Evolutionary conservation across 64 coral and sea anemone genomes (phyloP), one percentile per base, ranked within the genome.

Genomic region (Montipora capricornis): DNA sequence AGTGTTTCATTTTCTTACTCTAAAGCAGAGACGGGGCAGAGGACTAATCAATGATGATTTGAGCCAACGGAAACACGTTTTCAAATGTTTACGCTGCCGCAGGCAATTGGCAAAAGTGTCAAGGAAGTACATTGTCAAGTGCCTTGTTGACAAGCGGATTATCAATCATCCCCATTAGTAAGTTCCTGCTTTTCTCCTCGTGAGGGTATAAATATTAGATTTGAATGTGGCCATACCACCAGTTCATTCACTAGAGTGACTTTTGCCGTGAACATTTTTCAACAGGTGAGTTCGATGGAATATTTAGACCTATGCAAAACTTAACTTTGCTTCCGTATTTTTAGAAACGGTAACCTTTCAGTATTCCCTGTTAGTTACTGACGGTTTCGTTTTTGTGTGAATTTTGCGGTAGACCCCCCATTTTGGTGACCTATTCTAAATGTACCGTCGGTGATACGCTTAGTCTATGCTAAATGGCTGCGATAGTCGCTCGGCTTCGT

Each of bases 291-390:
- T 76, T 76, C 22, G 26, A 76, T 76, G 74, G 20, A 76, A 76
- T 76, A 76, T 76, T 76, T 76, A 76, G 74, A 76, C 74, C 74
- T 76, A 37, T 11, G 74, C 74, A 24, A 76, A 76, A 76, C 20
- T 4, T 76, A 76, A 76, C 5, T 44, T 76, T 76, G 69, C 11
- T 73, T 73, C 69, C 16, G 11, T 73, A 73, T 17, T 73, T 73
- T 13, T 17, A 73, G 19, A 13, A 17, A 73, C 69, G 69, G 19
- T 73, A 73, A 73, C 69, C 69, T 73, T 29, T 29, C 29, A 29
- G 4, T 76, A 44, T 37, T 37, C 74, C 74, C 10, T 76, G 74
- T 24, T 47, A 10, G 53, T 57, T 5, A 57, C 1, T 5, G 74
- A 37, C 74, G 74, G 69, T 73, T 73, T 20, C 69, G 19, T 73